These are phyloP conservation scores for Hyposoter dolosus DNA, from an alignment of 2,888 invertebrate genomes.

Conservation along the genomic window DNA sequence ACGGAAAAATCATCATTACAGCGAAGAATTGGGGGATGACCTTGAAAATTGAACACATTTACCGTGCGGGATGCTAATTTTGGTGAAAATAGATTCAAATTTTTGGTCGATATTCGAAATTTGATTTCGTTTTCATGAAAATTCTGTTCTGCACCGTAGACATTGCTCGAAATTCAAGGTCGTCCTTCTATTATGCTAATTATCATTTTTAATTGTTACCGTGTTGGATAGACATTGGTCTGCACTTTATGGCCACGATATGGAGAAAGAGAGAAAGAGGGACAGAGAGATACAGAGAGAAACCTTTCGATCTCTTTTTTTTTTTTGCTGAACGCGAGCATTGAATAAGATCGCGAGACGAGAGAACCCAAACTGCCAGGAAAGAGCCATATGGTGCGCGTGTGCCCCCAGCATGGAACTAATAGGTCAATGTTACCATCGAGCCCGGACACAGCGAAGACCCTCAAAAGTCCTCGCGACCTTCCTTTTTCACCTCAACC, in stretches of 20 bases:
- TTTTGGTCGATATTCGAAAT: too few species aligned
- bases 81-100: too few species aligned
- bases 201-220: too few species aligned
- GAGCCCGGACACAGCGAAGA: conserved; percentile 50
- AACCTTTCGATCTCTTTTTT: not conserved
- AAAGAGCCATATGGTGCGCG: conserved; percentile 78
- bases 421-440: conserved; percentile 77
- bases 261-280: not conserved
- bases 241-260: not conserved
- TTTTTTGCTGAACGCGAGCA: conserved; percentile 1
- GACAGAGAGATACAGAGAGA: not conserved
- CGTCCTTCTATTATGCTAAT: too few species aligned
- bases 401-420: conserved; percentile 82
- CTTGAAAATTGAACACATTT: too few species aligned
- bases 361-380: conserved; percentile 21
- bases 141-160: too few species aligned
- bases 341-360: conserved; percentile 52
- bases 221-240: not conserved
- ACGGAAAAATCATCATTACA: too few species aligned
- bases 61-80: too few species aligned
- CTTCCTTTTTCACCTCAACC: conserved; percentile 30
- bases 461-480: conserved; percentile 49
- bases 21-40: too few species aligned
- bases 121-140: too few species aligned
- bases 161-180: too few species aligned